Conservation (phyloP, 2,797 vertebrate species). For the Carcharodon carcharias region DNA sequence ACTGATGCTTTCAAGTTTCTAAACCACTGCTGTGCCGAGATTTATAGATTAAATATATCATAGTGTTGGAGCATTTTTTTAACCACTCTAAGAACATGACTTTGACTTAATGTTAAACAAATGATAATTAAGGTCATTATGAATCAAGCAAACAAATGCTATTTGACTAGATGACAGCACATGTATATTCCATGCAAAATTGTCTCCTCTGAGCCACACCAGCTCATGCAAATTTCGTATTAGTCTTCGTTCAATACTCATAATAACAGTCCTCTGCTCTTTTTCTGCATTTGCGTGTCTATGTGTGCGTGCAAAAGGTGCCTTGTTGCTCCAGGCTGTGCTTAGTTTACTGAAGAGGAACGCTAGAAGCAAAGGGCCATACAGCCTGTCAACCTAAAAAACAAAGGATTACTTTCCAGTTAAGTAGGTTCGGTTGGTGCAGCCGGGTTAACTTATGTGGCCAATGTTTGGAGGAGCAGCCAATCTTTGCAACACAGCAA, state of each 20-base stretch:
- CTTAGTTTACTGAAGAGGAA: constrained; percentile 1
- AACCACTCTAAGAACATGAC: not conserved
- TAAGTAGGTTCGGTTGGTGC: not conserved
- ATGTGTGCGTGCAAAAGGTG: not conserved
- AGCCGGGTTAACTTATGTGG: not conserved
- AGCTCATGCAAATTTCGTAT: not conserved
- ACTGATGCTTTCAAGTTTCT: not conserved
- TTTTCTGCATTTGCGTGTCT: too few relatives aligned
- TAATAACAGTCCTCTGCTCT: not conserved
- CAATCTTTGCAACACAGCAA: not conserved
- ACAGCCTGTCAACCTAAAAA: not conserved
- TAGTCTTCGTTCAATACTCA: not conserved
- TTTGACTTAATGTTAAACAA: constrained; percentile 7
- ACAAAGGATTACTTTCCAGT: not conserved
- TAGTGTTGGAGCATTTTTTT: not conserved
- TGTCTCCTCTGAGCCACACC: not conserved
- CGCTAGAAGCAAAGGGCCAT: not conserved
- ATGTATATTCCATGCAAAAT: not conserved
- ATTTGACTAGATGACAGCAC: not conserved
- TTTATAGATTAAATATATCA: constrained; percentile 15
- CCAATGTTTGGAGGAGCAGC: too few relatives aligned
- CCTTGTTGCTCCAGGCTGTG: not conserved
- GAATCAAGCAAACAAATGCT: not conserved
- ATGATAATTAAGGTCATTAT: not conserved
- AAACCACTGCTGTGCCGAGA: not conserved